A percentile compares a stretch with the other conserved stretches of the same genome.
Conservation (phyloP, 1,140 invertebrate species). For the Euura lappo region DNA sequence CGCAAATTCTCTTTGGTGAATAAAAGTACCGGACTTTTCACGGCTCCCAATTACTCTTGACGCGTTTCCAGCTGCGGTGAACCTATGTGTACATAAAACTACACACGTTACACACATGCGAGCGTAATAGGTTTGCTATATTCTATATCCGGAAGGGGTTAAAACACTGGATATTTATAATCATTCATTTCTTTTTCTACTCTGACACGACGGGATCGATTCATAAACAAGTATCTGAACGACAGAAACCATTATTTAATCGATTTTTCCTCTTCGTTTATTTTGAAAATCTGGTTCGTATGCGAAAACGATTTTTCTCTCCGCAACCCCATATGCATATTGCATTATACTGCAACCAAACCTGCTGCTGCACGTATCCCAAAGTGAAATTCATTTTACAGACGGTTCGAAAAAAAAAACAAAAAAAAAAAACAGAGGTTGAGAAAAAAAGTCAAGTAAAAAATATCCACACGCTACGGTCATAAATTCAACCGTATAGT, state of each 20-base stretch:
- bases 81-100: not conserved
- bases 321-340: not conserved
- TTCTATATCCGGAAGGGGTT: not conserved
- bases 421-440: not conserved
- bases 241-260: no score
- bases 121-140: not conserved
- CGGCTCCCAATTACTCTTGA: not conserved
- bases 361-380: no score
- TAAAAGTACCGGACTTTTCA: not conserved
- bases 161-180: not conserved
- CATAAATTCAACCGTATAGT: conserved; percentile 51
- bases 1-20: no score
- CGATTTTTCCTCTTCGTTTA: no score
- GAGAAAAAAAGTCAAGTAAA: conserved; percentile 17
- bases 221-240: no score
- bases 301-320: not conserved
- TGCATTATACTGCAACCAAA: no score
- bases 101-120: not conserved
- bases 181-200: not conserved
- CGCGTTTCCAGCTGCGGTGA: not conserved
- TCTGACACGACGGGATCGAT: no score
- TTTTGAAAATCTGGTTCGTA: not conserved
- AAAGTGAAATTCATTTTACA: no score
- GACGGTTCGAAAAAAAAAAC: no score
- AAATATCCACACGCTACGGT: conserved; percentile 43